Evolutionary conservation across 2,888 invertebrate species (phyloP).

Genomic region (Parnassius orleans): DNA sequence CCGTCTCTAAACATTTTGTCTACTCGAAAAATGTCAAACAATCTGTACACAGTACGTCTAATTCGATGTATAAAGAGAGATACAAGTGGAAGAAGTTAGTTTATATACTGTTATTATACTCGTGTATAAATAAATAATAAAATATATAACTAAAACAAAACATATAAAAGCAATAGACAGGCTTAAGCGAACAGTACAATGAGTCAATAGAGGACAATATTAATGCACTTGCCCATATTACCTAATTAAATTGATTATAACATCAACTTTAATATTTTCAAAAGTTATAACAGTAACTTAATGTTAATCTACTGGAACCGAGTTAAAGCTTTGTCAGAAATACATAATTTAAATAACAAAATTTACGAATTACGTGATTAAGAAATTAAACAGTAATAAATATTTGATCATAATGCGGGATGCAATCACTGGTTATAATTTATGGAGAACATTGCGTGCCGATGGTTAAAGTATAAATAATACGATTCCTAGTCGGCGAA

Average conservation of each 20-base stretch:
- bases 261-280: conserved; percentile 77
- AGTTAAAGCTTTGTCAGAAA: conserved; percentile 81
- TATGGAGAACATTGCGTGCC: conserved; percentile 52
- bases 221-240: conserved; percentile 80
- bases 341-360: conserved; percentile 79
- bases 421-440: conserved; percentile 48
- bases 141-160: conserved; percentile 80
- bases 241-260: conserved; percentile 79
- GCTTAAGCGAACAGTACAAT: conserved; percentile 76
- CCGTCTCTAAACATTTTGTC: conserved; percentile 44
- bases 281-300: conserved; percentile 80
- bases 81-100: conserved; percentile 49
- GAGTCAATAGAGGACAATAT: conserved; percentile 75
- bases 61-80: conserved; percentile 60
- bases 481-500: conserved; percentile 36
- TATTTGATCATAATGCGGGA: conserved; percentile 76
- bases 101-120: conserved; percentile 58
- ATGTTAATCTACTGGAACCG: conserved; percentile 80
- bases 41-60: conserved; percentile 52
- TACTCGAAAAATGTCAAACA: conserved; percentile 32
- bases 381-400: conserved; percentile 79
- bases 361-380: conserved; percentile 73
- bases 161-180: conserved; percentile 68
- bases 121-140: conserved; percentile 79
- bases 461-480: conserved; percentile 49